Evolutionary conservation across 2,888 invertebrate species (phyloP).

Genomic region (Phyllotreta cruciferae): DNA sequence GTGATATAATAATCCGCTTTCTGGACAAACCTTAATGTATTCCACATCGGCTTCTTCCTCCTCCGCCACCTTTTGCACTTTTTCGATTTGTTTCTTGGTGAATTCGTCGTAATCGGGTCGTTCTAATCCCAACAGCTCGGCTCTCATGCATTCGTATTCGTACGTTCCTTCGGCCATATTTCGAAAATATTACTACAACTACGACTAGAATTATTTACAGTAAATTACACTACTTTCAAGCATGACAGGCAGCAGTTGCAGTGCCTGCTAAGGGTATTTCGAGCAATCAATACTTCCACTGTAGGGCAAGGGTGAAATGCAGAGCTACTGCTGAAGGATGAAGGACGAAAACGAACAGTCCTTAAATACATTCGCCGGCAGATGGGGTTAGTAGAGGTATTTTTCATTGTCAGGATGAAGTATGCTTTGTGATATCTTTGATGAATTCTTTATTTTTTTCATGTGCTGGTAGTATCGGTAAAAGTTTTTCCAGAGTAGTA

Average conservation of each 20-base stretch:
- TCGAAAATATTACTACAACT: constrained; percentile 16
- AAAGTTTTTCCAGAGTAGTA: too few relatives aligned
- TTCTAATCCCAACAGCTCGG: constrained; percentile 77
- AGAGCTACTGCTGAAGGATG: not conserved
- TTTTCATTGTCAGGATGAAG: too few relatives aligned
- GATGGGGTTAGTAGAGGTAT: too few relatives aligned
- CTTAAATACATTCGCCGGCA: not conserved
- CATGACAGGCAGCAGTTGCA: constrained; percentile 14
- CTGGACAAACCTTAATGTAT: constrained; percentile 58
- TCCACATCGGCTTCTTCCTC: constrained; percentile 64
- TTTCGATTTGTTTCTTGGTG: constrained; percentile 64
- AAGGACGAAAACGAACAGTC: too few relatives aligned
- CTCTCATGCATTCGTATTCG: constrained; percentile 79
- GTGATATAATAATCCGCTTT: constrained; percentile 4
- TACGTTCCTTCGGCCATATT: constrained; percentile 72
- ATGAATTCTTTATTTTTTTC: too few relatives aligned
- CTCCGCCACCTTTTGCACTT: constrained; percentile 58
- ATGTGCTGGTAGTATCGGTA: too few relatives aligned
- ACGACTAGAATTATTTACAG: constrained; percentile 28
- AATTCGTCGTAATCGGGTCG: constrained; percentile 74
- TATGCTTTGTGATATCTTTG: too few relatives aligned
- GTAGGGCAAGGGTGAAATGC: not conserved
- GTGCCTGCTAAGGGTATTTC: not conserved
- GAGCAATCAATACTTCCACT: constrained; percentile 17
- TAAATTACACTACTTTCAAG: constrained; percentile 5